Percentiles rank a stretch among this genome's conserved stretches.
Evolutionary conservation across 1,140 invertebrate species (phyloP).

Genomic region (Cotesia glomerata): DNA sequence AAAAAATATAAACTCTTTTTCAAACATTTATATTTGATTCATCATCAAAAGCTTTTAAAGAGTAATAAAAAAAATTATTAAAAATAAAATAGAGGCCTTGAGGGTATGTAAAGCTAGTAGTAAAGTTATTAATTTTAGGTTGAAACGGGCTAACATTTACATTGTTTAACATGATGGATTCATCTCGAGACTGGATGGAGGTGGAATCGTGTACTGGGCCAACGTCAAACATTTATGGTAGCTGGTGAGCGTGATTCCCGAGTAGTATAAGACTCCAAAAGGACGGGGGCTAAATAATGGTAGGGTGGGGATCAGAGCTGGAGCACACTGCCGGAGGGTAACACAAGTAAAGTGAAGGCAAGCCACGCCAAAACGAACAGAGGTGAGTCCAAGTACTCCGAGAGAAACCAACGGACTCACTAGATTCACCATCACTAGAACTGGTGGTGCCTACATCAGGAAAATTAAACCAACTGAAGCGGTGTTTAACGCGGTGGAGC

Average conservation of each 20-base stretch:
- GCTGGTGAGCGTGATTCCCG: neutral
- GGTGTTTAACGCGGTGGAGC: conserved; percentile 62
- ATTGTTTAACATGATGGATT: conserved; percentile 63
- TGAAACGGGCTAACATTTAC: conserved; percentile 61
- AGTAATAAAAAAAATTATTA: conserved; percentile 4
- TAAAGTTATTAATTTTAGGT: conserved; percentile 60
- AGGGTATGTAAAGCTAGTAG: conserved; percentile 11
- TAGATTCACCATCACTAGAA: conserved; percentile 52
- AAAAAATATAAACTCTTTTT: no score
- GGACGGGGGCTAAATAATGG: conserved; percentile 37
- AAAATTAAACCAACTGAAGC: conserved; percentile 65
- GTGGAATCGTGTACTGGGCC: conserved; percentile 6
- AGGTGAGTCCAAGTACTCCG: no score
- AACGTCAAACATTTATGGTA: conserved; percentile 56
- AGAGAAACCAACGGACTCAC: conserved; percentile 42
- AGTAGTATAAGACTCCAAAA: neutral
- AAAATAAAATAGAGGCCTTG: neutral
- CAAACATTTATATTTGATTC: no score
- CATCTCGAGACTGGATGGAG: conserved; percentile 47
- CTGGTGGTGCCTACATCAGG: conserved; percentile 59
- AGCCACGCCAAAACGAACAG: no score
- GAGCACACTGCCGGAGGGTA: conserved; percentile 39
- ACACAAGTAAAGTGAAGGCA: conserved; percentile 44
- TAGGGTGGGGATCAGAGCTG: conserved; percentile 28
- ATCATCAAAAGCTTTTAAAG: no score